Evolutionary conservation across 2,797 vertebrate genomes (phyloP), one percentile per base, ranked within the genome.

Genomic region (Anableps anableps): DNA sequence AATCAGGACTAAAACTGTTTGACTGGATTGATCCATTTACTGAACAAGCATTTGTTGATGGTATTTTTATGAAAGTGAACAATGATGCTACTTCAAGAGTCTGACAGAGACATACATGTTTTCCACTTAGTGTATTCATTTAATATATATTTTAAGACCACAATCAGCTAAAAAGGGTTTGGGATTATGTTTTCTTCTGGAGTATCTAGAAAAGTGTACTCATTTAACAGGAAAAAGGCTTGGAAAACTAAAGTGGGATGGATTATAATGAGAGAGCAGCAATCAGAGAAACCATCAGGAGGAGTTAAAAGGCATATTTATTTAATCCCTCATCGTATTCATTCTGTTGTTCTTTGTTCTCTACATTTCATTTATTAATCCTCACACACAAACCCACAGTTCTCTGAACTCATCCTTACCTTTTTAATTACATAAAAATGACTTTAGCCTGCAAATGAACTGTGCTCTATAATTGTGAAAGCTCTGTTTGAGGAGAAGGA

Each of bases 291-390:
- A 84, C 74, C 76, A 84, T 78, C 48, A 70, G 60, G 72, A 81
- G 75, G 41, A 80, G 34, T 73, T 77, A 88, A 82, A 88, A 81
- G 76, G 29, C 82, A 84, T 58, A 60, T 81, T 72, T 79, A 78
- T 83, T 58, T 60, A 60, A 60, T 31, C 85, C 72, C 77, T 78
- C 74, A 85, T 83, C 83, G 75, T 86, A 70, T 89, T 83, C 72
- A 84, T 82, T 84, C 16, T 38, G 82, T 89, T n/a, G n/a, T n/a
- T n/a, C n/a, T 79, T 84, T 85, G 68, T 82, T 86, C 75, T 80
- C 55, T 70, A 84, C 83, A 75, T 82, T 78, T 75, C 26, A 80
- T 77, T 86, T 86, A 88, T 85, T 87, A 89, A 88, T 89, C 85
- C 85, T 68, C 43, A 68, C 74, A 78, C 80, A 77, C 86, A 73